These are phyloP conservation scores for Gastrophysa polygoni DNA, from an alignment of 2,888 invertebrate genomes.

Conservation along the genomic window DNA sequence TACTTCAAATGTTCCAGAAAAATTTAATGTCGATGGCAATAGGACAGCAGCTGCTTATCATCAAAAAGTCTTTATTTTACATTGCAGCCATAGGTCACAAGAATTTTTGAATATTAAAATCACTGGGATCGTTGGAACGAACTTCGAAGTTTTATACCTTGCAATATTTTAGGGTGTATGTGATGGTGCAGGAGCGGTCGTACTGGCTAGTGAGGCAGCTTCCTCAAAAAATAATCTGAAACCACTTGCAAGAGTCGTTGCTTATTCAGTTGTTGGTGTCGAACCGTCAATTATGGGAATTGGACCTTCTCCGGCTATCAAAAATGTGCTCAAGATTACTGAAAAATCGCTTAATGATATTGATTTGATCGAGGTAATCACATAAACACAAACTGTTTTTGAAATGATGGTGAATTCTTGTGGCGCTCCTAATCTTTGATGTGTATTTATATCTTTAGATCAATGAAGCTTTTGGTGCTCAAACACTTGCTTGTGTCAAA, in stretches of 20 bases:
- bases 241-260: slow-evolving; percentile 90
- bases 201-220: slow-evolving; percentile 91
- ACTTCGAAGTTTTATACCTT: too few species aligned
- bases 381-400: too few species aligned
- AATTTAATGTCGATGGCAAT: too few species aligned
- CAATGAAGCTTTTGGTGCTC: slow-evolving; percentile 98
- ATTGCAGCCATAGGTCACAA: too few species aligned
- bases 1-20: too few species aligned
- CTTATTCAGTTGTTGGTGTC: slow-evolving; percentile 92
- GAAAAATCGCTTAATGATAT: slow-evolving; percentile 84
- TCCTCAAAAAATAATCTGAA: slow-evolving; percentile 79
- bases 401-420: too few species aligned
- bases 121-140: background rate
- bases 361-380: slow-evolving; percentile 85
- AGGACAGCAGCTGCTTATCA: too few species aligned
- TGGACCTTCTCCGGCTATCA: slow-evolving; percentile 94
- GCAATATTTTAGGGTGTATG: slow-evolving; percentile 79
- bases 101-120: too few species aligned
- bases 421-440: background rate
- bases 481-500: slow-evolving; percentile 90
- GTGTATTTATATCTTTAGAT: slow-evolving; percentile 65
- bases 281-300: slow-evolving; percentile 99
- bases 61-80: too few species aligned
- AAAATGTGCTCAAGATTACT: slow-evolving; percentile 78
- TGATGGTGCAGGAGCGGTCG: slow-evolving; percentile 94